A percentile compares a stretch with the other conserved stretches of the same genome.
phyloP scores from a whole-genome alignment of 1,140 invertebrate species.

The Calliopsis andreniformis region DNA sequence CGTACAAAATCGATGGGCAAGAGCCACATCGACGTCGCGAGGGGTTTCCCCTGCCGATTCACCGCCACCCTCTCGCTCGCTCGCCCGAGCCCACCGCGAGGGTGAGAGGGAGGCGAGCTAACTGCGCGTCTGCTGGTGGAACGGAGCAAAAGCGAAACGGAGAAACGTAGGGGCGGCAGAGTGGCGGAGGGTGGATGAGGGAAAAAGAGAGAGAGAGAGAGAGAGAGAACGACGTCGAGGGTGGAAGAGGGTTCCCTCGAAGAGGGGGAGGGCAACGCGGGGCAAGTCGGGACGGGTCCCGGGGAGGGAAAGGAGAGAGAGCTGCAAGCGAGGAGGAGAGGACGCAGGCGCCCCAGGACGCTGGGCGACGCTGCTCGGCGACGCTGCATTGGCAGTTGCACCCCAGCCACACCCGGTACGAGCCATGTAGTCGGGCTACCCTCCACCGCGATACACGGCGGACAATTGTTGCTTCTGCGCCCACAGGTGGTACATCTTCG shows the following conservation, averaged over 20 bases:
- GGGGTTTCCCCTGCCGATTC: conserved; percentile 42
- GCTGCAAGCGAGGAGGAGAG: conserved; percentile 44
- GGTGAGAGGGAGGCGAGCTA: conserved; percentile 1
- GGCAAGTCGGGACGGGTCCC: conserved; percentile 4
- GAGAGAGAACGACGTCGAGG: no score
- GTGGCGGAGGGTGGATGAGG: neutral
- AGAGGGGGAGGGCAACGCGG: conserved; percentile 15
- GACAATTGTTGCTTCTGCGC: conserved; percentile 82
- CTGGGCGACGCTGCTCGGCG: conserved; percentile 68
- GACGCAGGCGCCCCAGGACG: conserved; percentile 73
- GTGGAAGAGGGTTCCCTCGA: no score
- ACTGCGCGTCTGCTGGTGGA: conserved; percentile 15
- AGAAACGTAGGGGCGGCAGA: conserved; percentile 34
- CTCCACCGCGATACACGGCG: conserved; percentile 80
- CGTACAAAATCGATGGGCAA: conserved; percentile 75
- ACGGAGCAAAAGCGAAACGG: conserved; percentile 41
- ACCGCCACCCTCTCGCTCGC: conserved; percentile 38
- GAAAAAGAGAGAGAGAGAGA: neutral
- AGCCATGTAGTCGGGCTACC: conserved; percentile 81
- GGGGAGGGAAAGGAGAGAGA: conserved; percentile 6
- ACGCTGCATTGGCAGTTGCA: conserved; percentile 78
- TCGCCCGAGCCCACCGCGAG: conserved; percentile 36
- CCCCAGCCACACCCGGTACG: conserved; percentile 81
- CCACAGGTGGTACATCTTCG: conserved; percentile 80
- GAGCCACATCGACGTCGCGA: conserved; percentile 63